Base-by-base conservation (phyloP, 2,797 vertebrate species). In the Gallirallus australis region DNA sequence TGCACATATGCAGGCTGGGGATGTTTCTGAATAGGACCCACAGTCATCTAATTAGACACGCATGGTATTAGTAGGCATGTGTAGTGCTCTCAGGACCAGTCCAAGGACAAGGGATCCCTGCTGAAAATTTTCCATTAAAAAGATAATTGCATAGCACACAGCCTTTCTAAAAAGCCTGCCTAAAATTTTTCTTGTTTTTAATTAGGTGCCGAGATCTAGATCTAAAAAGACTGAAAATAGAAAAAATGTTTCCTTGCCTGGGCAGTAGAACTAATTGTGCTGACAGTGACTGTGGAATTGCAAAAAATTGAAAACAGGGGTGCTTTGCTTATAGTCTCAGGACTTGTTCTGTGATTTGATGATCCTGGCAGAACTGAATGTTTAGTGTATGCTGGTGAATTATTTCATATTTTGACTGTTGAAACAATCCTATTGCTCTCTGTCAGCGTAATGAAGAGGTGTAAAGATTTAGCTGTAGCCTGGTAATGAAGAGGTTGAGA, bases 81-180 rank as follows among this genome's bases (percentile, higher is more conserved):
- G 89, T 93, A 66, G 42, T 64, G 50, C 54, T 91, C 47, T 2
- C 63, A 88, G 73, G 83, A 57, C 78, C 86, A 72, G 78, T 82
- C 59, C 78, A 93, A 94, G 70, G 82, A 91, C 82, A 90, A 83
- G 89, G 31, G 37, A 87, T 83, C 65, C 78, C 71, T 89, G 78
- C 79, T 96, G 94, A 94, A 97, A 96, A 85, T 80, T 81, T 86
- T 90, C 87, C 66, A 88, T 96, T 96, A 82, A 68, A 91, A 94
- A 94, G 92, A 93, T 93, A 94, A 93, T 86, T 95, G 70, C 70
- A 39, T 78, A 72, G 57, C 53, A 82, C 47, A 82, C 73, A 50
- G 27, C 73, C 69, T 77, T 94, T 90, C 53, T 82, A 61, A 89
- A 94, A 96, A 47, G 12, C 11, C 12, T 92, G 48, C n/a, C n/a